Base-by-base conservation (phyloP, 2,888 invertebrate species). In the Deilephila elpenor region DNA sequence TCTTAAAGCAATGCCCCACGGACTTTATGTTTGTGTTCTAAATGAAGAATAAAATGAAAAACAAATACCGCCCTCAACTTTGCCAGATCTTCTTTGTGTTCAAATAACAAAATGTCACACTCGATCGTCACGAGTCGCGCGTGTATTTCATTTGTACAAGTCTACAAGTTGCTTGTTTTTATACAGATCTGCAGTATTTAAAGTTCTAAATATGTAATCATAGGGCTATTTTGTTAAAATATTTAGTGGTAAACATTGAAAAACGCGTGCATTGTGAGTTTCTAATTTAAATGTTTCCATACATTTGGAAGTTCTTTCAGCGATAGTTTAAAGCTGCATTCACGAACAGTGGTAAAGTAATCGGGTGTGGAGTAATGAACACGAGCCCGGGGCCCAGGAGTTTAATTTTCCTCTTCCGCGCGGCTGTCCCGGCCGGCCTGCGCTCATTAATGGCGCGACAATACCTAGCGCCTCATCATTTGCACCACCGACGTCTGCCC, bases 331-430 rank as follows among this genome's bases (percentile, higher is more conserved):
- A 82, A 88, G 86, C 81, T 86, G 89, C 88, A 88, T 88, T 90
- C 86, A 83, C 84, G 89, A 89, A 89, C 84, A 87, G 87, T 84
- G 84, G 85, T 83, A 83, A 84, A 89, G 89, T 91, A 90, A 91
- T 91, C 89, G 90, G 91, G 90, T 89, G 91, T 89, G 88, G 89
- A 90, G 88, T 92, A 93, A 92, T 92, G 91, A 92, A 91, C 89
- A 88, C 89, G 79, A 88, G 90, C 91, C 91, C 81, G 88, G 89
- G 92, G 93, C 93, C 91, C 93, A 91, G 91, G 91, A 92, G 93
- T 93, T 94, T 94, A 94, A 94, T 94, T 94, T 94, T 94, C 94
- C 94, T 94, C 91, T 94, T 94, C 94, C 94, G 93, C 88, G 82
- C 87, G 85, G 86, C 89, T 89, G 88, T 90, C 89, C 88, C 89